phyloP scores from a whole-genome alignment of 30 jellyfish, hydroid and myxozoan species.

The Cassiopea andromeda region DNA sequence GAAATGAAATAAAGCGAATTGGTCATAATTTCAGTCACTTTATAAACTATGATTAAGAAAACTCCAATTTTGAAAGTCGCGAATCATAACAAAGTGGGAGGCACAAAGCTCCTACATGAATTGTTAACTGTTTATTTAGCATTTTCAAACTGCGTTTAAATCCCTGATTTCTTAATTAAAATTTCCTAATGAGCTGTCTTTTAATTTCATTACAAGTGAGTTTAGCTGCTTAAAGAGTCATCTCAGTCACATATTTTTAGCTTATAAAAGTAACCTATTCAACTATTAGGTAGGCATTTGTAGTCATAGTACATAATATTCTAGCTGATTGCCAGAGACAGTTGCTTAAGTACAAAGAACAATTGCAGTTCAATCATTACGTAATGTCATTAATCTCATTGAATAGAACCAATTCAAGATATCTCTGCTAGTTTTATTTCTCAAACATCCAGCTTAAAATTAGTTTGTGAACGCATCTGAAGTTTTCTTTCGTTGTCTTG shows the following conservation, averaged over 20 bases:
- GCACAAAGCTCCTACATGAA: background rate
- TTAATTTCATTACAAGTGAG: background rate
- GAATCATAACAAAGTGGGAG: background rate
- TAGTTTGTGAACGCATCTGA: no score
- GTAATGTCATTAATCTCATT: no score
- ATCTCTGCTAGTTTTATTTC: no score
- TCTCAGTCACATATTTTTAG: background rate
- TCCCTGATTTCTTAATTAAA: constrained; percentile 3
- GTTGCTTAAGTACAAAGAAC: no score
- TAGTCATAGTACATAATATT: no score
- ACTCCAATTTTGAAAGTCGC: background rate
- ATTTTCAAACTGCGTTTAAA: background rate
- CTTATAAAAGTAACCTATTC: no score
- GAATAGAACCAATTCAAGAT: no score
- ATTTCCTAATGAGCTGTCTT: background rate
- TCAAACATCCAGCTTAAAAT: no score
- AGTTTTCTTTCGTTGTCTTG: no score
- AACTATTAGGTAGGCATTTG: no score
- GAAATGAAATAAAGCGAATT: background rate
- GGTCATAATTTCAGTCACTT: background rate
- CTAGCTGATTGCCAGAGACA: no score
- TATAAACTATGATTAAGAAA: background rate
- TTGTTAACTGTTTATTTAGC: background rate
- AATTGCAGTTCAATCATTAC: no score
- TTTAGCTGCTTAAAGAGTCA: background rate